Evolutionary conservation across 2,888 invertebrate species (phyloP).

Genomic region (Periphyllus acericola): DNA sequence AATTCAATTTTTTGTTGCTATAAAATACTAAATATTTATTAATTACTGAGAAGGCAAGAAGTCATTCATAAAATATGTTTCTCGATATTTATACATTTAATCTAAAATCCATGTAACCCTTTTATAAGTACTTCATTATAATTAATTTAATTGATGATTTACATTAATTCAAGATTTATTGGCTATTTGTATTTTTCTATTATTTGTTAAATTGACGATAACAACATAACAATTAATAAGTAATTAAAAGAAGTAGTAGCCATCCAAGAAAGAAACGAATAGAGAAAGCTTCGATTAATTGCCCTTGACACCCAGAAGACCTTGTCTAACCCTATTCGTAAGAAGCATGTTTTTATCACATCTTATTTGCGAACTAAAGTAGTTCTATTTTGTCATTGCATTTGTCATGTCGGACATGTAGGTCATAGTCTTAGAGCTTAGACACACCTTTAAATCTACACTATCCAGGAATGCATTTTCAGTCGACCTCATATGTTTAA

Average conservation of each 20-base stretch:
- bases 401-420: constrained; percentile 43
- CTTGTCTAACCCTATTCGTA: constrained; percentile 35
- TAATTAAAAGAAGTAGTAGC: background rate
- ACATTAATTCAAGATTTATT: background rate
- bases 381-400: constrained; percentile 36
- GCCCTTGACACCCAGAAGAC: constrained; percentile 41
- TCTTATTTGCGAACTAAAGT: constrained; percentile 11
- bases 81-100: background rate
- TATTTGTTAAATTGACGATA: background rate
- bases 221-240: background rate
- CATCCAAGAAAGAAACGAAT: constrained; percentile 6
- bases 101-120: background rate
- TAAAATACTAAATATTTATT: background rate
- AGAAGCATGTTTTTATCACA: constrained; percentile 11
- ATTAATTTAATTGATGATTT: background rate
- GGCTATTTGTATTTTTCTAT: background rate
- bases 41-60: background rate
- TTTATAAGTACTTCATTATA: background rate
- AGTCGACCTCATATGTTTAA: background rate
- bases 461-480: background rate
- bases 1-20: background rate
- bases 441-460: constrained; percentile 46
- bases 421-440: constrained; percentile 7
- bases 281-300: constrained; percentile 35
- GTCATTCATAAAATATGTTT: background rate